Base-by-base conservation (phyloP, 2,888 invertebrate genomes). In the Psococerastis gibbosa region DNA sequence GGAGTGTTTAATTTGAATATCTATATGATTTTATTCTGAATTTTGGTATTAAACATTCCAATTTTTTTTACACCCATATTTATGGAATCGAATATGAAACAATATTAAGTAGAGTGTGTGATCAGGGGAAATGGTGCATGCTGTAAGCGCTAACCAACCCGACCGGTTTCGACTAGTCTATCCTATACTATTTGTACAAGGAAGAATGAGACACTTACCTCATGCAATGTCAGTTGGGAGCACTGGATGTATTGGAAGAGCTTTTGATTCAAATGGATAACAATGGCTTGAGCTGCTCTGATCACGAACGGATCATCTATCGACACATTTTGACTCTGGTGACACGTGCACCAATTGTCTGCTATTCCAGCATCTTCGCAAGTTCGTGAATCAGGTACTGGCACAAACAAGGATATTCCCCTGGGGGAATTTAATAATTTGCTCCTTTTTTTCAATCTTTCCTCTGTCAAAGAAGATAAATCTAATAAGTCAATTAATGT, bases 271-370 rank as follows among this genome's bases (percentile, higher is more conserved):
- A 89, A 66, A 48, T 73, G 63, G 4, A 61, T 56, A 1, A 87
- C 68, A 20, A 83, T 61, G 49, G 69, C 70, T 1, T 62, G 55
- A 0, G 77, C 75, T 0, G 74, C 75, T 32, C 70, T 63, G 4
- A 62, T 56, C 0, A 79, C 76, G 6, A 61, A 56, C 0, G 59
- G 52, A 49, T 74, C 69, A 22, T 68, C 65, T 1, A 62, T 60
- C 1, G 67, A 56, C 15, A 83, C 55, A 49, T 70, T 68, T 42
- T 62, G 62, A 43, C 73, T 73, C 46, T 70, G 70, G 54, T 84
- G 79, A 51, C 92, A 92, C 17, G 85, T 81, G 59, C 92, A 92
- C 80, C 82, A 92, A 57, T 88, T 83, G 20, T 77, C 73, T 0
- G 76, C 73, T 46, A 94, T 84, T 1, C 68, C 74, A 0, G 91